Percentiles rank a stretch among this genome's conserved stretches.
Conservation (phyloP, 2,113 vertebrate genomes). For the Tympanuchus pallidicinctus region DNA sequence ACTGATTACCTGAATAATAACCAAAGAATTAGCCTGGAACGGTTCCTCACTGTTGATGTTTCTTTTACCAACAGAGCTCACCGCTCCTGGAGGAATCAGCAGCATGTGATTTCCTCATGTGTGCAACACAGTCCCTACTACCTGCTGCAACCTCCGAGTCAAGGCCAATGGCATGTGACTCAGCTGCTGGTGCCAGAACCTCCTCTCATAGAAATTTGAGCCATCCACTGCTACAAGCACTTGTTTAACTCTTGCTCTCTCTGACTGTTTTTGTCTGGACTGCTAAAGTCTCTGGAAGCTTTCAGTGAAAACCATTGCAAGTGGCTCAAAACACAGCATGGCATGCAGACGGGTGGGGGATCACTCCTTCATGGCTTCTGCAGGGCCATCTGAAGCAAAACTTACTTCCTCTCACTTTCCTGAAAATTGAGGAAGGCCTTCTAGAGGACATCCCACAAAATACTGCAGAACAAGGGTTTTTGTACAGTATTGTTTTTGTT, state of each 20-base stretch:
- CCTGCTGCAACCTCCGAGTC: neutral
- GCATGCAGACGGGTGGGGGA: neutral
- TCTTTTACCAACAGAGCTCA: too few species aligned
- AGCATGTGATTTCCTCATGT: neutral
- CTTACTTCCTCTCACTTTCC: accelerated
- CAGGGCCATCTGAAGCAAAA: neutral
- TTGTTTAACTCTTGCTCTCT: neutral
- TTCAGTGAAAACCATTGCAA: neutral
- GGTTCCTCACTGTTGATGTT: accelerated
- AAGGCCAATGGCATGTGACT: neutral
- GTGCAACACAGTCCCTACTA: neutral
- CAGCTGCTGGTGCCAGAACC: too few species aligned
- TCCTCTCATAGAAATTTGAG: neutral
- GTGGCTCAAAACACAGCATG: neutral
- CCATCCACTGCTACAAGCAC: too few species aligned
- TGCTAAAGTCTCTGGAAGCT: neutral
- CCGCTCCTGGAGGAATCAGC: neutral
- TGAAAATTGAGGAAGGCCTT: too few species aligned
- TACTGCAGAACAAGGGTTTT: accelerated
- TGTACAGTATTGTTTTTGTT: too few species aligned
- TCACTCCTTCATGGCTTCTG: neutral
- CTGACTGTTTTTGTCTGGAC: too few species aligned
- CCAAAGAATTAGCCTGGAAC: accelerated
- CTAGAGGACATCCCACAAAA: neutral
- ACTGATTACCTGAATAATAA: neutral